phyloP scores from a whole-genome alignment of 2,113 vertebrate species.

The Enhydra lutris region DNA sequence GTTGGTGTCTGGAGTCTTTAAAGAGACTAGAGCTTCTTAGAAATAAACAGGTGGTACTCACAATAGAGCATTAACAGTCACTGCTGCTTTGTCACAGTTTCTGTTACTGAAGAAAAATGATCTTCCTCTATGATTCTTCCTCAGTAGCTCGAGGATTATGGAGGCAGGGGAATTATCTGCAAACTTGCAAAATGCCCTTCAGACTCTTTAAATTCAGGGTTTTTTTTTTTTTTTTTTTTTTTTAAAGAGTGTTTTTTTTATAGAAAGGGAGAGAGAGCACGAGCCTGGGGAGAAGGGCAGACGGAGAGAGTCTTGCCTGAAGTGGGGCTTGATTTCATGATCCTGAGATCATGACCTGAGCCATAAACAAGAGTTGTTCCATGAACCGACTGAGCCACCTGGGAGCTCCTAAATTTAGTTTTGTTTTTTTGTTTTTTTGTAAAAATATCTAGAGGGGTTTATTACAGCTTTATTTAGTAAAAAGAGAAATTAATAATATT shows the following conservation, averaged over 20 bases:
- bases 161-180: background rate
- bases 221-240: background rate
- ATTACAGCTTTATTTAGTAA: constrained; percentile 7
- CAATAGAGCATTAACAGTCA: background rate
- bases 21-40: background rate
- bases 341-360: background rate
- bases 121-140: background rate
- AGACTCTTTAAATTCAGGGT: background rate
- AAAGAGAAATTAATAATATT: background rate
- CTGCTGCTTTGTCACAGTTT: background rate
- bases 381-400: background rate
- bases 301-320: background rate
- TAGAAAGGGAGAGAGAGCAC: background rate
- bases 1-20: background rate
- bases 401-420: background rate
- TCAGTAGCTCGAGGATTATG: background rate
- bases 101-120: background rate
- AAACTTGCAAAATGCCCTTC: background rate
- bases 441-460: background rate
- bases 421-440: background rate
- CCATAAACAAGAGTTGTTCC: too few relatives aligned
- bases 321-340: background rate
- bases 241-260: background rate
- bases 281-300: background rate
- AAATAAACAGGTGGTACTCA: background rate